Evolutionary conservation across 2,888 invertebrate genomes (phyloP).

Genomic region (Lithophane ornitopus): DNA sequence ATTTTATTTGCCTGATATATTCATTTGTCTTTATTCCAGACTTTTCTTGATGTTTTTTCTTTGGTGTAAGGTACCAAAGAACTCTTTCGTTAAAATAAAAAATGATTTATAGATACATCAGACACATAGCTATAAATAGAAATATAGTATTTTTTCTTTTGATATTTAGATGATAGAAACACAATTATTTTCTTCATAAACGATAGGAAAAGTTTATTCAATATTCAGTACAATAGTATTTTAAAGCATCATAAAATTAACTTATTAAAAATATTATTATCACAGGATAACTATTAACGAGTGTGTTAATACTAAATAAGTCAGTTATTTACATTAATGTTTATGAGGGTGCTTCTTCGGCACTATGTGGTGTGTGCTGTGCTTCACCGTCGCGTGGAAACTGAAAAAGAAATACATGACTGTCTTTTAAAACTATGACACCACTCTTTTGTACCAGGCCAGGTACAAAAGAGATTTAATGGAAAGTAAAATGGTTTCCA

Average conservation of each 20-base stretch:
- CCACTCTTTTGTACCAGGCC: neutral
- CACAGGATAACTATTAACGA: conserved; percentile 46
- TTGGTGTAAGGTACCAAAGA: neutral
- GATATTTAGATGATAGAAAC: neutral
- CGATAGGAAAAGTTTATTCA: conserved; percentile 39
- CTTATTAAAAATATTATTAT: conserved; percentile 44
- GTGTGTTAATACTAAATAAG: conserved; percentile 20
- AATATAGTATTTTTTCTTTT: too few species aligned
- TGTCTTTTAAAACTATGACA: neutral
- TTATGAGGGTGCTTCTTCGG: conserved; percentile 68
- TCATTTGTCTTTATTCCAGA: neutral
- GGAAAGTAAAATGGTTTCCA: neutral
- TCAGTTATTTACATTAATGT: conserved; percentile 23
- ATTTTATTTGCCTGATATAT: neutral
- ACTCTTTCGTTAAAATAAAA: neutral
- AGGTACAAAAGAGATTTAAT: neutral
- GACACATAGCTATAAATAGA: neutral
- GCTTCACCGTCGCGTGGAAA: conserved; percentile 81
- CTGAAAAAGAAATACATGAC: conserved; percentile 63
- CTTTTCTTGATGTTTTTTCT: neutral
- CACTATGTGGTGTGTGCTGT: conserved; percentile 75
- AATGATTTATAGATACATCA: too few species aligned
- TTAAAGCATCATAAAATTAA: conserved; percentile 17
- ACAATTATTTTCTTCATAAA: neutral
- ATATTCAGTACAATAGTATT: conserved; percentile 42